Evolutionary conservation across 2,113 vertebrate genomes (phyloP), one percentile per base, ranked within the genome.

Genomic region (Antennarius striatus): DNA sequence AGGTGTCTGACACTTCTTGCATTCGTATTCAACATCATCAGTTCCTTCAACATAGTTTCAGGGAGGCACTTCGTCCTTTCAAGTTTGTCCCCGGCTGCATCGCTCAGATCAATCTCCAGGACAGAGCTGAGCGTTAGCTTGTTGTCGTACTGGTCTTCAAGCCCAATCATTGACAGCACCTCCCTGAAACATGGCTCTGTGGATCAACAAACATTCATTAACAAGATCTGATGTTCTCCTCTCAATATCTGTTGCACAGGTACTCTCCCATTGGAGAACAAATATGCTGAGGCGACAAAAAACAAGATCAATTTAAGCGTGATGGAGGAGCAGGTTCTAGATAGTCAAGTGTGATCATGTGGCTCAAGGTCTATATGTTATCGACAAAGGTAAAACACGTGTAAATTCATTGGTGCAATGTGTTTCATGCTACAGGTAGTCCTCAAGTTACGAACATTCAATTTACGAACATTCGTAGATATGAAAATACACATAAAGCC

Each of bases 21-120:
- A 54, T 75, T 77, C 49, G 28, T 13, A 11, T 85, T 83, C 0
- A 71, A 50, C 69, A 83, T 76, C 68, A 86, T 78, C 0, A 81
- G 63, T 60, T 52, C 75, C 54, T 48, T 82, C 29, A 85, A 63
- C 48, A 86, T 79, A 8, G 58, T 50, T 29, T 58, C 55, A 1
- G 60, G 73, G 49, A 84, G 64, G 40, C 59, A 71, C 47, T 68
- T 57, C 36, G 68, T 6, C 16, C 45, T 63, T 5, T 67, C 22
- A 7, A 14, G 14, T 59, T 64, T 30, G 30, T 54, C 30, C 10
- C 64, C 64, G 11, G 56, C 54, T 17, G 43, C 14, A 29, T 71
- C 68, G 39, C 40, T 30, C 13, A 50, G 43, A 52, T 48, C 66
- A 2, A 87, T 84, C 54, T 84, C 70, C 17, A 81, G 43, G 47